Evolutionary conservation across 2,888 invertebrate genomes (phyloP), one percentile per base, ranked within the genome.

Genomic region (Drosophila rellima): DNA sequence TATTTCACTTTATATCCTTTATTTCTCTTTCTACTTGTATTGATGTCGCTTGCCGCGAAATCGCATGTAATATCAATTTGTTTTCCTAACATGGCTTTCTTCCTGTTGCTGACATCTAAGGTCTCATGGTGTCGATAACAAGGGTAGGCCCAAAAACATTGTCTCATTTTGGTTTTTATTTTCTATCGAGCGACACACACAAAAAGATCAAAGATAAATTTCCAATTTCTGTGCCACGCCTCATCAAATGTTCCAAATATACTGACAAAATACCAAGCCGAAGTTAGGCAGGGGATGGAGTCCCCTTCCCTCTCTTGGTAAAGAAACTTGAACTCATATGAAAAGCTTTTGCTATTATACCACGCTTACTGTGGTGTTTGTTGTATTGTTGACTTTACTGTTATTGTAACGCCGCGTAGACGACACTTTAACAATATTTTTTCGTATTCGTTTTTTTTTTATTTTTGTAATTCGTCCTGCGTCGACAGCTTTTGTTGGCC

Each of bases 131-230:
- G 75, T 62, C 74, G 61, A 73, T 74, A 78, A 69, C 70, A 74
- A 60, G 71, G 65, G 47, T 44, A 59, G 39, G 54, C 29, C 37
- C 7, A 26, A 50, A 52, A 33, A 65, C 63, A 69, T 65, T 74
- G 74, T 76, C 74, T 74, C 74, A 59, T 44, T 70, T 57, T 50
- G 57, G 54, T 54, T 68, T 85, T 63, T 88, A 60, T 85, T 85
- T 74, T 64, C 70, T 73, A 74, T 67, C 61, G 63, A 61, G 63
- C 62, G 76, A 26, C 26, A 29, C 65, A 76, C 64, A 86, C 83
- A 88, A 88, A 84, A 88, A 84, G 83, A 84, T 84, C 88, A 88
- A 84, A 84, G 83, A 84, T 88, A 84, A 84, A 84, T 88, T 88
- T 84, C 83, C 83, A 88, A 84, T 84, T 84, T 85, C 83, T 68